Evolutionary conservation across 2,888 invertebrate species (phyloP), one percentile per base, ranked within the genome.

Genomic region (Scrobipalpa costella): DNA sequence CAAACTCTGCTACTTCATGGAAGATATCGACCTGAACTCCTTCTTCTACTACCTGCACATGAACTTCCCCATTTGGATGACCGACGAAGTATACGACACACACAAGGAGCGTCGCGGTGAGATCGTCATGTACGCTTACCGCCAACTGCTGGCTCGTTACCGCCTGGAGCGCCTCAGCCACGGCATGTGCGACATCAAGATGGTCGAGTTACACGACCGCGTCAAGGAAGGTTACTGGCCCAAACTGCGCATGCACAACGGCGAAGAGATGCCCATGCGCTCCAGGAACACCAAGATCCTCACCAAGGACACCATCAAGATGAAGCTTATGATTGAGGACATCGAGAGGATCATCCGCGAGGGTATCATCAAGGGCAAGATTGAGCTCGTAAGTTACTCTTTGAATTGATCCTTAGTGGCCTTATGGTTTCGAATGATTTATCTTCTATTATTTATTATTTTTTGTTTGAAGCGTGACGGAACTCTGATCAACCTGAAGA

Each of bases 11-110:
- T 96, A 96, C 84, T 96, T 94, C 89, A 93, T 93, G 19, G 96
- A 96, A 79, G 96, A 97, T 79, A 87, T 96, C 61, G 96, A 95
- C 68, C 87, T 96, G 13, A 96, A 95, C 84, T 85, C 94, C 13
- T 95, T 94, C 90, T 94, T 94, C 88, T 94, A 94, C 85, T 93
- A 94, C 81, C 89, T 92, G 81, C 93, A 94, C 76, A 87, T 94
- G 79, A 93, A 93, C 78, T 95, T 94, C 80, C 96, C 96, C 5
- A 93, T 88, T 89, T 95, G 95, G 94, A 92, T 94, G 90, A 89
- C 92, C 66, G 93, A 94, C 55, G 88, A 92, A 11, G 84, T 91
- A 36, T 92, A 89, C 71, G 84, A 80, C 19, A 71, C 92, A 52
- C 84, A 90, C 71, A 88, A 88, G 71, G 90, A 89, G 69, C 85